Evolutionary conservation across 2,888 invertebrate species (phyloP).

Genomic region (Cybosia mesomella): DNA sequence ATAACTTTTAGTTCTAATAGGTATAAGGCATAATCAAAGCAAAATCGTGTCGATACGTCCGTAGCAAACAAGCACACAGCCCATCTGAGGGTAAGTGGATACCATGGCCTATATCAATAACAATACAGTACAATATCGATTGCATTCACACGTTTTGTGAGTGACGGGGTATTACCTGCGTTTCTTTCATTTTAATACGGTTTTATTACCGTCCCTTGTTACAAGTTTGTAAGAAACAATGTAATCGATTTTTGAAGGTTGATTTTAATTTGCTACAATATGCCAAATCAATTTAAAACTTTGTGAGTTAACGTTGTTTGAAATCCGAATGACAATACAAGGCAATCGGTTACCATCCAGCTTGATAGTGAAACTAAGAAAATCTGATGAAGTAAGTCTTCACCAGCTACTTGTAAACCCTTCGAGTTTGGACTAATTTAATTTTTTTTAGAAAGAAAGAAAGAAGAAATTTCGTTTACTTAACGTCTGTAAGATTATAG

Average conservation of each 20-base stretch:
- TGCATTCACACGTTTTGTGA: not conserved
- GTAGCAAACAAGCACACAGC: not conserved
- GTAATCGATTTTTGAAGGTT: not conserved
- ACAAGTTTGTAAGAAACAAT: not conserved
- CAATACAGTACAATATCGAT: not conserved
- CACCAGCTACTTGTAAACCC: too few species aligned
- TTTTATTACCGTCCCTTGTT: not conserved
- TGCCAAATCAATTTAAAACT: not conserved
- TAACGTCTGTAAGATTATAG: not conserved
- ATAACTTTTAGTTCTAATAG: not conserved
- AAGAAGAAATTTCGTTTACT: too few species aligned
- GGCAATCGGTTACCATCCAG: too few species aligned
- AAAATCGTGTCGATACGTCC: too few species aligned
- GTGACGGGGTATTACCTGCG: not conserved
- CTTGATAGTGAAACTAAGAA: too few species aligned
- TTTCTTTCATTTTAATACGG: not conserved
- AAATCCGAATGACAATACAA: too few species aligned
- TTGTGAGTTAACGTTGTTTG: too few species aligned
- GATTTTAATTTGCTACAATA: not conserved
- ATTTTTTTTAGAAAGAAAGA: too few species aligned
- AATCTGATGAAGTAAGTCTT: too few species aligned
- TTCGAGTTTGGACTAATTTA: too few species aligned
- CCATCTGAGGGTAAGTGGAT: not conserved
- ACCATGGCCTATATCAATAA: not conserved
- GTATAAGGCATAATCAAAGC: too few species aligned